A percentile compares a stretch with the other conserved stretches of the same genome.
These are phyloP conservation scores for Rhinoderma darwinii DNA, from an alignment of 2,113 vertebrate species.

Conservation along the genomic window DNA sequence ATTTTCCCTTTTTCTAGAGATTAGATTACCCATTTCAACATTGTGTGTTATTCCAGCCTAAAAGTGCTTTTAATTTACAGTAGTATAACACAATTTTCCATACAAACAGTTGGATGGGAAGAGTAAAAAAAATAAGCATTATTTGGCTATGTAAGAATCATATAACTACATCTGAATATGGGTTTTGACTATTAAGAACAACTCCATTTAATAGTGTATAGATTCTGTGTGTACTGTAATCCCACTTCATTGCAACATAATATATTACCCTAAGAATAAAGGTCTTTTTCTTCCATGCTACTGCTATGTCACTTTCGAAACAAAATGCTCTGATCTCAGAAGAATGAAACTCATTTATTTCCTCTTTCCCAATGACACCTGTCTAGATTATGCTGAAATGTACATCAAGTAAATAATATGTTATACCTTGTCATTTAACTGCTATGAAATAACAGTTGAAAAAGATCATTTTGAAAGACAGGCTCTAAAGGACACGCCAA, in stretches of 20 bases:
- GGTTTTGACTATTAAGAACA: not conserved
- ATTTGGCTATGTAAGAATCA: not conserved
- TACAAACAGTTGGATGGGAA: not conserved
- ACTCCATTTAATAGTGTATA: not conserved
- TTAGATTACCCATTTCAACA: too few relatives aligned
- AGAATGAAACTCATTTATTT: slow-evolving; percentile 13
- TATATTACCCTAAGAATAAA: slow-evolving; percentile 10
- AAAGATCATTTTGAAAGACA: slow-evolving; percentile 25
- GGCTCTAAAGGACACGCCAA: not conserved
- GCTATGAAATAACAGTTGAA: slow-evolving; percentile 20
- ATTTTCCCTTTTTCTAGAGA: not conserved
- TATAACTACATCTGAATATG: not conserved
- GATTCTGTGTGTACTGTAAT: slow-evolving; percentile 20
- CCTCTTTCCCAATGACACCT: slow-evolving; percentile 8
- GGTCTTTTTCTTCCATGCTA: slow-evolving; percentile 7
- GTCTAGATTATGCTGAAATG: slow-evolving; percentile 30
- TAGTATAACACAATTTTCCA: too few relatives aligned
- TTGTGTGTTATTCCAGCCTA: too few relatives aligned
- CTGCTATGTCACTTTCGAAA: not conserved
- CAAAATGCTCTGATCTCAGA: slow-evolving; percentile 21
- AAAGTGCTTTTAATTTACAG: too few relatives aligned
- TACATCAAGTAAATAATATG: slow-evolving; percentile 44
- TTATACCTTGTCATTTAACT: slow-evolving; percentile 26
- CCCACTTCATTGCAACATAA: slow-evolving; percentile 8
- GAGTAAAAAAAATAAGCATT: not conserved